Evolutionary conservation across 2,888 invertebrate species (phyloP).

Genomic region (Aphodius sticticus): DNA sequence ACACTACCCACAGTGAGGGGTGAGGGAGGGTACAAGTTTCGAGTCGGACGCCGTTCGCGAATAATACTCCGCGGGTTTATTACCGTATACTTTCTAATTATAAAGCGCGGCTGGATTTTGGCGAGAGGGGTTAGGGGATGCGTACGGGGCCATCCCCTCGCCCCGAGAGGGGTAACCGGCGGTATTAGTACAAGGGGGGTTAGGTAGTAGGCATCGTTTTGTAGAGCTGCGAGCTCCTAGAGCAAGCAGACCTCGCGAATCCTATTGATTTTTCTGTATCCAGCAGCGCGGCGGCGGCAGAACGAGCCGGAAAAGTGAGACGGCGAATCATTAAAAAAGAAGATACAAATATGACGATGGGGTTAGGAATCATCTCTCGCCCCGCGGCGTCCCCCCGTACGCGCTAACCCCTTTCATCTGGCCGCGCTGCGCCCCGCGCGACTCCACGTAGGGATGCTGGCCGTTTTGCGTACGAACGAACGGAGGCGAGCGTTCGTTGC

Average conservation of each 20-base stretch:
- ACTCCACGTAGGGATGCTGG: background rate
- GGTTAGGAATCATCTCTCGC: conserved; percentile 29
- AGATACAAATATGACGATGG: conserved; percentile 21
- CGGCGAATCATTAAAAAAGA: background rate
- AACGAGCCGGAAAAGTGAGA: background rate
- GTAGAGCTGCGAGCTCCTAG: background rate
- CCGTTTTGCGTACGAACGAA: background rate
- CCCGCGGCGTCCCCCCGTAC: background rate
- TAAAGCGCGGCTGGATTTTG: conserved; percentile 17
- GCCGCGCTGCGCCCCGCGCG: conserved; percentile 28
- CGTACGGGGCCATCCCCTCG: background rate
- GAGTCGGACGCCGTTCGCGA: background rate
- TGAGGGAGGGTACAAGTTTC: background rate
- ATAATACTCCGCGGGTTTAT: background rate
- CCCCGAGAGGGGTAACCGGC: background rate
- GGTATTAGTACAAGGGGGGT: conserved; percentile 7
- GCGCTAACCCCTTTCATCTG: background rate
- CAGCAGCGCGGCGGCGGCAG: background rate
- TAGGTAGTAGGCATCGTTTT: background rate
- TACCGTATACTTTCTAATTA: conserved; percentile 1
- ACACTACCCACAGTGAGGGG: background rate
- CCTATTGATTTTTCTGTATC: background rate
- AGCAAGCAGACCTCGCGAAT: background rate
- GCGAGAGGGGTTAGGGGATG: conserved; percentile 16
- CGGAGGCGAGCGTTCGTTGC: background rate